These are phyloP conservation scores for Gryon sp. DNA, from an alignment of 1,140 invertebrate genomes.

Conservation along the genomic window DNA sequence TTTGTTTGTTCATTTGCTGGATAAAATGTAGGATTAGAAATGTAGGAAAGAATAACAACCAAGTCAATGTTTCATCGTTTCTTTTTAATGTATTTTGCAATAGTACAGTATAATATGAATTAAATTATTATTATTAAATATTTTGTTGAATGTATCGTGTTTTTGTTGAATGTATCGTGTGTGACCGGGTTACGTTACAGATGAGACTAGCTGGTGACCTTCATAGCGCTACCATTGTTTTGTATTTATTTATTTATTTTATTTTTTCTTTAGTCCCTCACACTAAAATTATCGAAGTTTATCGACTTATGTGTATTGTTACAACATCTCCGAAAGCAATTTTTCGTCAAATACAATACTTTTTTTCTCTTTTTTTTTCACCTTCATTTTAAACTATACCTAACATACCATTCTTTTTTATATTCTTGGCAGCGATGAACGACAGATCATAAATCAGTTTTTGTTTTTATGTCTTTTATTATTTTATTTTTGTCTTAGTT, in stretches of 20 bases:
- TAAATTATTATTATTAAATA: slow-evolving; percentile 78
- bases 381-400: slow-evolving; percentile 49
- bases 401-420: slow-evolving; percentile 51
- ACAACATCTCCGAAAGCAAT: slow-evolving; percentile 61
- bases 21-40: too few species aligned
- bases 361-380: slow-evolving; percentile 43
- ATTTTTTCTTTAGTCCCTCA: slow-evolving; percentile 65
- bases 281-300: slow-evolving; percentile 71
- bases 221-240: slow-evolving; percentile 72
- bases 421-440: slow-evolving; percentile 72
- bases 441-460: slow-evolving; percentile 66
- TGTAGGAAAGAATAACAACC: too few species aligned
- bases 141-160: slow-evolving; percentile 76
- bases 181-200: slow-evolving; percentile 77
- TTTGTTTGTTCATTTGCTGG: too few species aligned
- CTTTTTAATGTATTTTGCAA: slow-evolving; percentile 77
- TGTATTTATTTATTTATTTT: slow-evolving; percentile 28
- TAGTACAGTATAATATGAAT: slow-evolving; percentile 78
- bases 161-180: slow-evolving; percentile 75
- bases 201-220: slow-evolving; percentile 77
- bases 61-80: slow-evolving; percentile 70
- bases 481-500: slow-evolving; percentile 18
- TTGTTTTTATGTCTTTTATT: slow-evolving; percentile 25
- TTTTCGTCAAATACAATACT: slow-evolving; percentile 47
- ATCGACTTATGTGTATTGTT: slow-evolving; percentile 62